Evolutionary conservation across 2,888 invertebrate species (phyloP).

Genomic region (Apotomis turbidana): DNA sequence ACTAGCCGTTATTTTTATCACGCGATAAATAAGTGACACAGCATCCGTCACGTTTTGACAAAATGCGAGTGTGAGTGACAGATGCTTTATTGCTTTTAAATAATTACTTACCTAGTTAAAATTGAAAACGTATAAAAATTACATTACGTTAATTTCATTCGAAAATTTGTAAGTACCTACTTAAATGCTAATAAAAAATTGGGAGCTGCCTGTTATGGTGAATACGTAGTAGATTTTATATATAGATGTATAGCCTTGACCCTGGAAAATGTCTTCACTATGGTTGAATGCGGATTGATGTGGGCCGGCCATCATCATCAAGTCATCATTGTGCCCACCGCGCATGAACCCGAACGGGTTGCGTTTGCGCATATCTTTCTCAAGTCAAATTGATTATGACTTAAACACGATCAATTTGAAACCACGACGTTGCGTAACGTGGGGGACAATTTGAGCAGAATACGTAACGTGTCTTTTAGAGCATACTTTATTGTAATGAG

Average conservation of each 20-base stretch:
- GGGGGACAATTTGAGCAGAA: conserved; percentile 4
- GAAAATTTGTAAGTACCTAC: too few species aligned
- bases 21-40: too few species aligned
- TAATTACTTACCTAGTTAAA: too few species aligned
- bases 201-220: background rate
- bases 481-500: background rate
- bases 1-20: too few species aligned
- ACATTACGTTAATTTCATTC: too few species aligned
- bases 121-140: too few species aligned
- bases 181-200: too few species aligned
- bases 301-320: conserved; percentile 37
- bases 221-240: background rate
- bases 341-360: conserved; percentile 29
- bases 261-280: conserved; percentile 27
- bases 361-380: conserved; percentile 10
- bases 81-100: too few species aligned
- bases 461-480: background rate
- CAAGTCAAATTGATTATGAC: conserved; percentile 21
- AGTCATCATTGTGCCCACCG: conserved; percentile 39
- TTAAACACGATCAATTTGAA: conserved; percentile 33
- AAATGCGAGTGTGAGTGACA: too few species aligned
- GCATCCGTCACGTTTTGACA: too few species aligned
- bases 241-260: conserved; percentile 30
- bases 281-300: conserved; percentile 39
- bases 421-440: conserved; percentile 26